A percentile compares a stretch with the other conserved stretches of the same genome.
Conservation (phyloP, 2,888 invertebrate species). For the Ecliptopera silaceata region DNA sequence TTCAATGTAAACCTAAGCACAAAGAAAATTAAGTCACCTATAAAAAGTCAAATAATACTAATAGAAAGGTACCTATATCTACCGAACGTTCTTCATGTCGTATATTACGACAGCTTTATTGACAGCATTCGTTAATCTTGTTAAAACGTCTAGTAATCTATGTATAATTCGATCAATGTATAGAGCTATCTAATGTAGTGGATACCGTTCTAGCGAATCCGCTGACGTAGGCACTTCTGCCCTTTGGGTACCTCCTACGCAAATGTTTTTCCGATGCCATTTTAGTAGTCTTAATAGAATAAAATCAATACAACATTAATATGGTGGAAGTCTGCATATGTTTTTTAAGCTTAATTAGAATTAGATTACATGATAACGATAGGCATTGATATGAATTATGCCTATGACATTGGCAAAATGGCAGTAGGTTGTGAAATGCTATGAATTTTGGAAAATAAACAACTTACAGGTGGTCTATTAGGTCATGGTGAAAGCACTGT, state of each 20-base stretch:
- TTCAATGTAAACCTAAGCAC: no score
- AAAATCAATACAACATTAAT: slow-evolving; percentile 1
- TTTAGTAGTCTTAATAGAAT: slow-evolving; percentile 35
- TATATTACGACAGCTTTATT: slow-evolving; percentile 18
- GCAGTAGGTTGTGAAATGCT: neutral
- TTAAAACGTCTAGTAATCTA: slow-evolving; percentile 25
- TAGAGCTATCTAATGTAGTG: slow-evolving; percentile 13
- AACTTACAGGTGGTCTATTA: slow-evolving; percentile 19
- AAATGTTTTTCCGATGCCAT: slow-evolving; percentile 40
- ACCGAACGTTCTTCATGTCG: neutral
- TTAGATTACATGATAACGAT: neutral
- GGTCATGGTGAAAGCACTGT: slow-evolving; percentile 9
- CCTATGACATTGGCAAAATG: neutral
- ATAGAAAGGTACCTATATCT: no score
- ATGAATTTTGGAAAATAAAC: neutral
- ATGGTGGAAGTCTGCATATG: neutral
- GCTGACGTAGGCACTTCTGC: slow-evolving; percentile 77
- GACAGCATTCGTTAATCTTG: slow-evolving; percentile 31
- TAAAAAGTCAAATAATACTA: no score
- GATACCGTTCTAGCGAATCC: slow-evolving; percentile 38
- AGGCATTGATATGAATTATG: neutral
- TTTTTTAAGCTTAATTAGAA: neutral
- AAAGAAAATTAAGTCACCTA: no score
- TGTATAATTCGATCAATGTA: slow-evolving; percentile 28
- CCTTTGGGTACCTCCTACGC: slow-evolving; percentile 62